Evolutionary conservation across 2,888 invertebrate species (phyloP).

Genomic region (Tetranychus piercei): DNA sequence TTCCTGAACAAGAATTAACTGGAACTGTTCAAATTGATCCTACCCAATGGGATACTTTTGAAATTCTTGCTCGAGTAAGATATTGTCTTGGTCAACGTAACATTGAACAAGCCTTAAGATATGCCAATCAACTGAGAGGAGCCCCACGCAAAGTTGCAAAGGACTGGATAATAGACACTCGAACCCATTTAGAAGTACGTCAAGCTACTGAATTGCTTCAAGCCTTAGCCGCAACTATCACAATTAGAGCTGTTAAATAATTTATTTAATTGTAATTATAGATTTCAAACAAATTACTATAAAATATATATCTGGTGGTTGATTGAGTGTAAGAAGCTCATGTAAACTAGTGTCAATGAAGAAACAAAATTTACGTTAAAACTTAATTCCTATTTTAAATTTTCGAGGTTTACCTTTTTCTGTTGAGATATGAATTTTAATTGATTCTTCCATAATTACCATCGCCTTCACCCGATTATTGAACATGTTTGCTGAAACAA

Average conservation of each 20-base stretch:
- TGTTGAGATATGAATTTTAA: no score
- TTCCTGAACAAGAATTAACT: conserved; percentile 25
- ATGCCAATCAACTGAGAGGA: conserved; percentile 70
- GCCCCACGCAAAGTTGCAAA: conserved; percentile 61
- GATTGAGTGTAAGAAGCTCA: background rate
- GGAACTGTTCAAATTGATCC: conserved; percentile 39
- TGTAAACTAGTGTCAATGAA: background rate
- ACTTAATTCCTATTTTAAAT: no score
- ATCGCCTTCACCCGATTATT: no score
- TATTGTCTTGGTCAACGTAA: conserved; percentile 76
- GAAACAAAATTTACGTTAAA: no score
- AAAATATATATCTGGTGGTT: background rate
- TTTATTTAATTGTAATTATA: background rate
- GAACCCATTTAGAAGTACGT: conserved; percentile 62
- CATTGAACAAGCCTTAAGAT: conserved; percentile 60
- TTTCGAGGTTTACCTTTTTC: no score
- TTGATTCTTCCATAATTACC: no score
- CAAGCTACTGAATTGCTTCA: conserved; percentile 74
- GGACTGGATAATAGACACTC: conserved; percentile 70
- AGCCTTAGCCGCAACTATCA: conserved; percentile 60
- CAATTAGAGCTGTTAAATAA: conserved; percentile 13
- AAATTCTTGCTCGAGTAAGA: conserved; percentile 71
- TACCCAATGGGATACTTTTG: conserved; percentile 57
- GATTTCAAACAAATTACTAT: background rate
- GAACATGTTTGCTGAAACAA: no score